Base-by-base conservation (phyloP, 1,140 invertebrate genomes). In the Leptopilina boulardi region DNA sequence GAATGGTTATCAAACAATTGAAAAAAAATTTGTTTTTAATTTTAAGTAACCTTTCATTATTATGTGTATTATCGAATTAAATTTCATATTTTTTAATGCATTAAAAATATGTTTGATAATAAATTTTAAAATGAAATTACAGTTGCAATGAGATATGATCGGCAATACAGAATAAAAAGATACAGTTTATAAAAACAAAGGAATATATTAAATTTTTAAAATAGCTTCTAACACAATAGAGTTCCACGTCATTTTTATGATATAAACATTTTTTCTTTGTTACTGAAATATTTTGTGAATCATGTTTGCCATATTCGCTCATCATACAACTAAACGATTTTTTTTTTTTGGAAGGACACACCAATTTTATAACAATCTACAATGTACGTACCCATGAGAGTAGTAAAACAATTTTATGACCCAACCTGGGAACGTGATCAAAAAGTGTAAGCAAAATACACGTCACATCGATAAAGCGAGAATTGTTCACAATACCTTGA, bases 341-440 rank as follows among this genome's bases (percentile, higher is more conserved):
- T 66, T 66, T 30, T 4, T 38, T 6, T n/a, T n/a, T n/a, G n/a
- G n/a, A n/a, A n/a, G 34, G 26, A 30, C 26, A 15, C 23, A 13
- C 44, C 21, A 44, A 41, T 59, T 47, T 38, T 30, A 59, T 26
- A 70, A 71, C 70, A 72, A 66, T 77, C 42, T 34, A 77, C 73
- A 51, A 77, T 23, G 34, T 19, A 59, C 41, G 59, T 74, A 51
- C 77, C 71, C 54, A 38, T 66, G 75, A 71, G 54, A 30, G 26
- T 30, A 18, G 71, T 78, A 73, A 75, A 78, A 70, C 71, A 73
- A 59, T 73, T 75, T 75, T 78, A 78, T 54, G 38, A 75, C 19
- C 51, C 70, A 59, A n/a, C 23, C 26, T 47, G 77, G 73, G 71
- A 75, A 74, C 26, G 44, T 66, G 19, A 75, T 72, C 38, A 75